Base-by-base conservation (phyloP, 2,797 vertebrate genomes). In the Ptychadena robeensis region DNA sequence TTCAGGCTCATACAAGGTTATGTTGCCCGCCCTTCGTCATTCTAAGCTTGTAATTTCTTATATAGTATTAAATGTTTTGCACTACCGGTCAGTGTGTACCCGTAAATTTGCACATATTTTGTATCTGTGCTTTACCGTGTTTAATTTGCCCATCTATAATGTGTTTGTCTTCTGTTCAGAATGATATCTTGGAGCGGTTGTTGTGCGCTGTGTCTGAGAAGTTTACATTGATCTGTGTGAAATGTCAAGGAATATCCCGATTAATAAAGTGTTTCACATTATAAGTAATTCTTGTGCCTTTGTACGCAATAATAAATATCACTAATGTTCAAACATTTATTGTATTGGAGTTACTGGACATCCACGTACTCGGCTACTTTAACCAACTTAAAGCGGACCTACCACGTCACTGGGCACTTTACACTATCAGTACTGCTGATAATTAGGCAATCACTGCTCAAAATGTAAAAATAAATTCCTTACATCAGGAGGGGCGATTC, bases 221-320 rank as follows among this genome's bases (percentile, higher is more conserved):
- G 69, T 71, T 71, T 71, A 71, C 69, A 71, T 48, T 4, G 44
- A 53, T 53, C 5, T 53, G 44, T 53, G 44, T 53, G 44, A 61
- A 28, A 27, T 61, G 59, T 61, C 59, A 10, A 25, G 9, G 9
- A 3, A 61, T 28, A 25, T 9, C 27, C n/a, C 28, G 59, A 27
- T 61, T 27, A 61, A 61, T 61, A 61, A 61, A 61, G 25, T 61
- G 27, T 61, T 61, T 61, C 28, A 28, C 59, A 61, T 27, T 28
- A 25, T 61, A 61, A 28, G n/a, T 27, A 5, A 61, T 61, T 28
- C 11, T 0, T 28, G 59, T 53, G 44, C 44, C 44, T 53, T 53
- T 53, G 14, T 44, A 44, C 15, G 15, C 40, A 40, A 40, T 40
- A 40, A 44, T 2, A 14, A 44, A 44, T 14, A 3, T 44, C 40